Conservation (phyloP, 1,140 invertebrate genomes). For the Cotesia typhae region DNA sequence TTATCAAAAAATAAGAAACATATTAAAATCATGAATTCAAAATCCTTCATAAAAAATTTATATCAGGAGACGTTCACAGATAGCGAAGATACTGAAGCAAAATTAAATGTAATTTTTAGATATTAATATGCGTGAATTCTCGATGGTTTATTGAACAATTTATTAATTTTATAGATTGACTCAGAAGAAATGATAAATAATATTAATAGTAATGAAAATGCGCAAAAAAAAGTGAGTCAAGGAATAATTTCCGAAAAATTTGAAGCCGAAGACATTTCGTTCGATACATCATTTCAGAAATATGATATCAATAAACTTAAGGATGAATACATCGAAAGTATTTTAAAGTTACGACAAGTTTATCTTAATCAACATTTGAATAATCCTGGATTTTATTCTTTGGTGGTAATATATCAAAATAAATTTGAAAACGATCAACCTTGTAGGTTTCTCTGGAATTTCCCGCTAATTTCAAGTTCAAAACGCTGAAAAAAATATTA, state of each 20-base stretch:
- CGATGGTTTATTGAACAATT: not conserved
- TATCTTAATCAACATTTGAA: slow-evolving; percentile 48
- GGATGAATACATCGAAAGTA: slow-evolving; percentile 42
- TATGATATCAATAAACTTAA: slow-evolving; percentile 40
- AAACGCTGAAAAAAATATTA: too few species aligned
- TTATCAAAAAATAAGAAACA: slow-evolving; percentile 7
- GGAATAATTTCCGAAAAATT: slow-evolving; percentile 28
- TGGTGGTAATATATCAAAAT: slow-evolving; percentile 38
- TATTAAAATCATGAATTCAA: slow-evolving; percentile 2
- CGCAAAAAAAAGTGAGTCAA: not conserved
- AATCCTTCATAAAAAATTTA: too few species aligned
- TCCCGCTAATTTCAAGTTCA: too few species aligned
- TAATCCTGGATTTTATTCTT: slow-evolving; percentile 51
- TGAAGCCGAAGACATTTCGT: slow-evolving; percentile 43
- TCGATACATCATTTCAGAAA: slow-evolving; percentile 12
- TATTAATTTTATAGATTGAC: slow-evolving; percentile 42
- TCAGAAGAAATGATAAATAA: slow-evolving; percentile 49
- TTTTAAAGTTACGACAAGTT: slow-evolving; percentile 46
- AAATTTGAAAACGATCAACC: too few species aligned
- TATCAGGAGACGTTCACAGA: too few species aligned
- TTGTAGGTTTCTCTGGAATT: too few species aligned
- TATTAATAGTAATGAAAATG: slow-evolving; percentile 39
- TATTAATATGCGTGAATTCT: not conserved
- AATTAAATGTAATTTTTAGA: not conserved
- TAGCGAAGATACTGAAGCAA: too few species aligned